phyloP scores from a whole-genome alignment of 1,140 invertebrate genomes.

The Heliothis subflexa region DNA sequence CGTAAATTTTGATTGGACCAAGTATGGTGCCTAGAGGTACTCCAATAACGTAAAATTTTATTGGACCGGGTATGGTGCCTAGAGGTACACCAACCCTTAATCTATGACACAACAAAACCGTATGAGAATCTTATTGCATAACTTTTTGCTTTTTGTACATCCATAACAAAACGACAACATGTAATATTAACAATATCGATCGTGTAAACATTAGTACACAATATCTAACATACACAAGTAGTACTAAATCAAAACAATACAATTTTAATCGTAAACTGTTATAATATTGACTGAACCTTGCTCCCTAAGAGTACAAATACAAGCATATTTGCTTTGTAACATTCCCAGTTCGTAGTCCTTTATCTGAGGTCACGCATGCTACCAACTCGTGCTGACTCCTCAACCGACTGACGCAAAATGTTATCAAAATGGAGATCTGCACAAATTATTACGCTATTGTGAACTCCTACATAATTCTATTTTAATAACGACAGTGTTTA shows the following conservation, averaged over 20 bases:
- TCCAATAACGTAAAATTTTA: no score
- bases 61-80: no score
- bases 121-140: no score
- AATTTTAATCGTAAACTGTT: slow-evolving; percentile 10
- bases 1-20: no score
- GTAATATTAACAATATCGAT: no score
- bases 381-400: neutral
- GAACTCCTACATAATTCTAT: slow-evolving; percentile 5
- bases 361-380: slow-evolving; percentile 37
- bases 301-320: neutral
- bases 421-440: slow-evolving; percentile 27
- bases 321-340: neutral
- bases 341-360: slow-evolving; percentile 23
- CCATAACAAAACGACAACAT: no score
- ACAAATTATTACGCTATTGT: slow-evolving; percentile 8
- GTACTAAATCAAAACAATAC: slow-evolving; percentile 1
- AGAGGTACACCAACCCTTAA: no score
- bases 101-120: no score
- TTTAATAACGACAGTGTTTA: slow-evolving; percentile 13
- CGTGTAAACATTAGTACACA: neutral
- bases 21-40: no score
- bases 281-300: slow-evolving; percentile 24
- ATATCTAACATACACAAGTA: neutral
- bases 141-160: no score
- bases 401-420: slow-evolving; percentile 38